Conservation (phyloP, 2,888 invertebrate genomes). For the Watsonalla binaria region DNA sequence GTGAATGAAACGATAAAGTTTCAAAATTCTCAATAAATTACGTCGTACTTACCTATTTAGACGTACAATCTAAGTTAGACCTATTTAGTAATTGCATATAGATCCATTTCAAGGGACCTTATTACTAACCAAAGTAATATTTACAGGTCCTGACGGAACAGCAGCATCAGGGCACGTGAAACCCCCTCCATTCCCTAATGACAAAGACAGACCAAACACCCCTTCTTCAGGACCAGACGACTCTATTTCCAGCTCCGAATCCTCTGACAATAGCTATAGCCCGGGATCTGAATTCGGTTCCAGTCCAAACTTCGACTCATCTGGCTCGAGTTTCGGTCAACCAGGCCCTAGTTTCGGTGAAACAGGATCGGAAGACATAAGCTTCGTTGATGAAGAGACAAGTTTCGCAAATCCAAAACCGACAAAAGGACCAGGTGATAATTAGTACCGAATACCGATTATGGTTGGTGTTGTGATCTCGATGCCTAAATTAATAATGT, state of each 20-base stretch:
- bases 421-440: conserved; percentile 72
- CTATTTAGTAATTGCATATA: too few relatives aligned
- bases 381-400: conserved; percentile 54
- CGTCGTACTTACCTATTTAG: too few relatives aligned
- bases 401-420: conserved; percentile 53
- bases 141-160: conserved; percentile 70
- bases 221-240: conserved; percentile 25
- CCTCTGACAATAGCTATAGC: conserved; percentile 9
- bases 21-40: too few relatives aligned
- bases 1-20: too few relatives aligned
- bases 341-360: conserved; percentile 23
- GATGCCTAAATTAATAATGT: conserved; percentile 20
- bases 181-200: conserved; percentile 65
- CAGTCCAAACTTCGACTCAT: too few relatives aligned
- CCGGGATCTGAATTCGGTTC: conserved; percentile 18
- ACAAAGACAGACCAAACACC: conserved; percentile 46
- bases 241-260: conserved; percentile 18
- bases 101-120: background rate
- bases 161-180: conserved; percentile 79
- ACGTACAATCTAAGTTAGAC: too few relatives aligned
- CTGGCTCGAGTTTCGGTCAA: conserved; percentile 1
- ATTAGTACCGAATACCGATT: conserved; percentile 59
- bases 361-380: conserved; percentile 34
- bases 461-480: conserved; percentile 68
- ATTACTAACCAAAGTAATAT: background rate